A percentile compares a stretch with the other conserved stretches of the same genome.
phyloP scores from a whole-genome alignment of 2,113 vertebrate genomes.

The Alligator mississippiensis region DNA sequence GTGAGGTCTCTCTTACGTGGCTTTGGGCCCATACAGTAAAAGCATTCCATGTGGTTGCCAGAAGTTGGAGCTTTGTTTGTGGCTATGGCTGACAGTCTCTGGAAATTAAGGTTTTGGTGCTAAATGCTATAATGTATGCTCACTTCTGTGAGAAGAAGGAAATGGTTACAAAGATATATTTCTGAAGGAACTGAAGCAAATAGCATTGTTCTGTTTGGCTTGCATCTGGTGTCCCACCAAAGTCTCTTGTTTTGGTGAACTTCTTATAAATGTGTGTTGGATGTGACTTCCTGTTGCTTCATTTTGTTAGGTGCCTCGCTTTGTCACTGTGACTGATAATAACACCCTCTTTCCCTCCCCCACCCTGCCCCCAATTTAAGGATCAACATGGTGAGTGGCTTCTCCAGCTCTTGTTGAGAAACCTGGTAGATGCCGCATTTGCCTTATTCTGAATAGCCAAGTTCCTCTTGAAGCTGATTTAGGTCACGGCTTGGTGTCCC shows the following conservation, averaged over 20 bases:
- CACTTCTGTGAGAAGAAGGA: background rate
- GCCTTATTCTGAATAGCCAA: background rate
- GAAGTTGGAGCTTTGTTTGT: background rate
- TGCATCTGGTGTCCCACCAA: constrained; percentile 33
- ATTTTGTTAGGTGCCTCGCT: too few relatives aligned
- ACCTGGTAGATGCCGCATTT: background rate
- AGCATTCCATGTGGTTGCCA: background rate
- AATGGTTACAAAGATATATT: background rate
- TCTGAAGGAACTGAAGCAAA: constrained; percentile 44
- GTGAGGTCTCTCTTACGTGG: constrained; percentile 49
- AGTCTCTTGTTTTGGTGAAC: background rate
- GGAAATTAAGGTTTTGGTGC: background rate
- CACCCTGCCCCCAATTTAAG: background rate
- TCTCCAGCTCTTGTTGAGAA: background rate
- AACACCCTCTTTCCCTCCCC: too few relatives aligned
- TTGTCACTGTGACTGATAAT: background rate
- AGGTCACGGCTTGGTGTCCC: too few relatives aligned
- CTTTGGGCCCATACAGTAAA: background rate
- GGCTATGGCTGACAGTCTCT: background rate
- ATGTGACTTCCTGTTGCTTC: too few relatives aligned
- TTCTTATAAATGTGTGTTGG: too few relatives aligned
- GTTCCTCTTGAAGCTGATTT: background rate
- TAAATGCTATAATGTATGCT: background rate
- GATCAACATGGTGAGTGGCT: background rate
- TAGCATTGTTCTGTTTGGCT: constrained; percentile 39